These are phyloP conservation scores for Lordiphosa mommai DNA, from an alignment of 1,140 invertebrate species.

Conservation along the genomic window DNA sequence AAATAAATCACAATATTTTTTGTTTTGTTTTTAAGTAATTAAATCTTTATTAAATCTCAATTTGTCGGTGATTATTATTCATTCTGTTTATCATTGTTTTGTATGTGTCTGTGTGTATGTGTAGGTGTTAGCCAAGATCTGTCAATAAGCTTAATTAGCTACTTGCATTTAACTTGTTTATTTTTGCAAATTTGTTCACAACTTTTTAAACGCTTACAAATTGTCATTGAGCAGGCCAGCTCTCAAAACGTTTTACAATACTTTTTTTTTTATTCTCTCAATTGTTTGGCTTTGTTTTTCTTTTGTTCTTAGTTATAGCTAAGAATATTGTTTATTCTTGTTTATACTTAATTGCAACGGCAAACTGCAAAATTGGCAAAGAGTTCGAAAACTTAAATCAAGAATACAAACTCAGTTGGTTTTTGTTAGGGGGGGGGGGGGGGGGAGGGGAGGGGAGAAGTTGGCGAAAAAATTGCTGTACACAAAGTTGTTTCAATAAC, in stretches of 20 bases:
- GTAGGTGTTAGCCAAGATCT: conserved; percentile 22
- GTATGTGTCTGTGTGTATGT: conserved; percentile 3
- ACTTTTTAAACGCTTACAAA: conserved; percentile 1
- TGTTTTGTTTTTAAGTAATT: conserved; percentile 59
- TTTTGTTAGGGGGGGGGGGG: background rate
- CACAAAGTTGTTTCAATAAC: conserved; percentile 30
- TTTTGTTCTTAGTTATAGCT: conserved; percentile 50
- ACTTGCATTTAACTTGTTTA: conserved; percentile 37
- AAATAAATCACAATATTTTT: background rate
- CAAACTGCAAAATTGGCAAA: conserved; percentile 58
- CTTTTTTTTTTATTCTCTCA: conserved; percentile 13
- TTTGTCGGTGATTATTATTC: conserved; percentile 75
- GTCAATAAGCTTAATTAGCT: conserved; percentile 55
- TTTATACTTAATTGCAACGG: conserved; percentile 45
- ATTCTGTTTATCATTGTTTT: conserved; percentile 26
- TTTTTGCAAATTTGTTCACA: conserved; percentile 34
- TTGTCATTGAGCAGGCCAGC: no score
- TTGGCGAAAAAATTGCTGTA: conserved; percentile 37
- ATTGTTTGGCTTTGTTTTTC: conserved; percentile 4
- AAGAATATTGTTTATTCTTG: conserved; percentile 28
- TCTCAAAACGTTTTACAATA: conserved; percentile 16
- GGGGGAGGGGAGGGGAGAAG: conserved; percentile 12
- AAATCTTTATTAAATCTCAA: conserved; percentile 76
- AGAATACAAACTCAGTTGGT: conserved; percentile 23
- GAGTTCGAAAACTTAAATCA: conserved; percentile 50